A percentile compares a stretch with the other conserved stretches of the same genome.
These are phyloP conservation scores for Sturmia bella DNA, from an alignment of 2,888 invertebrate species.

Conservation along the genomic window DNA sequence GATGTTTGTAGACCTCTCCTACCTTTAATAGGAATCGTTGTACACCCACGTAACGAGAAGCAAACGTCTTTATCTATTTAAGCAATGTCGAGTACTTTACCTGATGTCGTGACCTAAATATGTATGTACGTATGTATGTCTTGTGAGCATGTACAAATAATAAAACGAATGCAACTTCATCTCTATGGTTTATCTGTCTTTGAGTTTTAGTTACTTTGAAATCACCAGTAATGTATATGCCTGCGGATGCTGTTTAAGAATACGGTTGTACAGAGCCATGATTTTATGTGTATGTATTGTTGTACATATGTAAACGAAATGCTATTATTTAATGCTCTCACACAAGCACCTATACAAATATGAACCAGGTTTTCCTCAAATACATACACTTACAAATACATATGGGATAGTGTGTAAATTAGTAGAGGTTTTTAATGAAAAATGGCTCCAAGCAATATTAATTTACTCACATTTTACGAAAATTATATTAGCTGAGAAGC, in stretches of 20 bases:
- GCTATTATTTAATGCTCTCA: no score
- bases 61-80: slow-evolving; percentile 65
- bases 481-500: no score
- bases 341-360: no score
- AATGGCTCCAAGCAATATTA: no score
- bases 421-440: no score
- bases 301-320: no score
- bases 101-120: slow-evolving; percentile 68
- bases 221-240: slow-evolving; percentile 2
- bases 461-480: no score
- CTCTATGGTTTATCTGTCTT: slow-evolving; percentile 3
- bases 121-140: no score
- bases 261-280: background rate
- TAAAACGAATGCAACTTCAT: slow-evolving; percentile 32
- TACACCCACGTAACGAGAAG: slow-evolving; percentile 51
- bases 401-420: no score
- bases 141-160: slow-evolving; percentile 52
- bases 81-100: slow-evolving; percentile 68
- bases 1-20: slow-evolving; percentile 52
- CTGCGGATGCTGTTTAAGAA: background rate
- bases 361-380: no score
- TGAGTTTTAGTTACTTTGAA: slow-evolving; percentile 51
- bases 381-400: no score
- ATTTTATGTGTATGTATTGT: background rate
- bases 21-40: slow-evolving; percentile 53